Percentiles rank a stretch among this genome's conserved stretches.
Conservation (phyloP, 1,140 invertebrate genomes). For the Acromyrmex heyeri region DNA sequence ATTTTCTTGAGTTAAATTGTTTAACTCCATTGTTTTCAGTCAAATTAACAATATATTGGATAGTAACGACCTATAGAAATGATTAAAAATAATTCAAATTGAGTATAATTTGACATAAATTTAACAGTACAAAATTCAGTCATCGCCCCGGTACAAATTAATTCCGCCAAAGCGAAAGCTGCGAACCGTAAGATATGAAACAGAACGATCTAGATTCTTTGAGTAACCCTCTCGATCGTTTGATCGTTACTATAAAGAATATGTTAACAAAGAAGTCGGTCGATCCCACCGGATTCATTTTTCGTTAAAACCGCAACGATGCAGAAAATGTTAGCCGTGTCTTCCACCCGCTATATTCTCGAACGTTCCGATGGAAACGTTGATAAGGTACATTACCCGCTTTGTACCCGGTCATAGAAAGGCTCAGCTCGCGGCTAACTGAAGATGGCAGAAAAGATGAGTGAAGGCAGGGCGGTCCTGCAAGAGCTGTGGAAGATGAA, state of each 20-base stretch:
- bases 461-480: slow-evolving; percentile 29
- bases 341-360: not conserved
- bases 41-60: no score
- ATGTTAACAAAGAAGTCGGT: slow-evolving; percentile 21
- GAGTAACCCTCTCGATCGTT: slow-evolving; percentile 20
- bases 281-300: not conserved
- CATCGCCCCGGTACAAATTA: slow-evolving; percentile 10
- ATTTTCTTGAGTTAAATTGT: no score
- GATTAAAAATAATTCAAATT: no score
- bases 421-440: slow-evolving; percentile 25
- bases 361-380: slow-evolving; percentile 6
- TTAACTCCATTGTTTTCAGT: no score
- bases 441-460: slow-evolving; percentile 7
- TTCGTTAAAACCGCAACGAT: slow-evolving; percentile 30
- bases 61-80: no score
- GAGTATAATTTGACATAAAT: no score
- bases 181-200: slow-evolving; percentile 9
- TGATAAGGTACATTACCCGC: slow-evolving; percentile 27
- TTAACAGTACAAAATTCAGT: not conserved
- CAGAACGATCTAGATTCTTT: slow-evolving; percentile 27
- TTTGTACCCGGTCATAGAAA: slow-evolving; percentile 21
- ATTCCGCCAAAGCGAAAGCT: slow-evolving; percentile 14
- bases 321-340: slow-evolving; percentile 8
- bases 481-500: slow-evolving; percentile 66
- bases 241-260: slow-evolving; percentile 8